Conservation (phyloP, 1,140 invertebrate species). For the Sycophaga agraensis region DNA sequence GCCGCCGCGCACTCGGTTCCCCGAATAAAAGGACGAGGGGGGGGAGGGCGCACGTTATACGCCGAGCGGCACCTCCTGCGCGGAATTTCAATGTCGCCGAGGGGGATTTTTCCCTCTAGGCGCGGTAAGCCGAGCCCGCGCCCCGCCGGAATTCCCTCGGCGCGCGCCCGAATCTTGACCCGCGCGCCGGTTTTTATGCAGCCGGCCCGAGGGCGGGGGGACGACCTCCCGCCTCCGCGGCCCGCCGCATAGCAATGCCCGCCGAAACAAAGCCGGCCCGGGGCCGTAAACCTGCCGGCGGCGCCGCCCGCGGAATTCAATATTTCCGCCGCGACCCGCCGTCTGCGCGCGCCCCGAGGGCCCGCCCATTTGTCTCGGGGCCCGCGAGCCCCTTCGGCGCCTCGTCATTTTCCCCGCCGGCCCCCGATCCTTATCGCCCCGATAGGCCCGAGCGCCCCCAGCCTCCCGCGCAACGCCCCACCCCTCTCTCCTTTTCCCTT, state of each 20-base stretch:
- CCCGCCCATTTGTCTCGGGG: constrained; percentile 33
- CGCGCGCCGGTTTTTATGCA: constrained; percentile 46
- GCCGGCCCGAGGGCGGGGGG: constrained; percentile 33
- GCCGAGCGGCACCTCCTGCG: background rate
- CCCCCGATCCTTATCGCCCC: constrained; percentile 7
- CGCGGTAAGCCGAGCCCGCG: background rate
- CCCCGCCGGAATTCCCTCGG: constrained; percentile 29
- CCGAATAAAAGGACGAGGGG: background rate
- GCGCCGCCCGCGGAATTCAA: constrained; percentile 5
- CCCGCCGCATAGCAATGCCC: constrained; percentile 41
- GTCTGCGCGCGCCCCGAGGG: background rate
- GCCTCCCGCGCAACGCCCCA: background rate
- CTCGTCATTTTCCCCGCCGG: constrained; percentile 25
- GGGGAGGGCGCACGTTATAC: background rate
- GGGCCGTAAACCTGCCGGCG: background rate
- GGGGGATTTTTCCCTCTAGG: constrained; percentile 27
- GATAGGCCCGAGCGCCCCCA: too few relatives aligned
- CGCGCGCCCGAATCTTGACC: constrained; percentile 34
- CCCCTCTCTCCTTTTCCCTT: background rate
- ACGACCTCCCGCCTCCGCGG: constrained; percentile 17
- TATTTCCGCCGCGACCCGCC: background rate
- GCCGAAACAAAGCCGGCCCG: constrained; percentile 18
- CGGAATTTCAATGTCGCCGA: constrained; percentile 38
- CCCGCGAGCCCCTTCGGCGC: constrained; percentile 6
- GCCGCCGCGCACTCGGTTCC: background rate